These are phyloP conservation scores for Natator depressus DNA, from an alignment of 2,113 vertebrate species.

Conservation along the genomic window DNA sequence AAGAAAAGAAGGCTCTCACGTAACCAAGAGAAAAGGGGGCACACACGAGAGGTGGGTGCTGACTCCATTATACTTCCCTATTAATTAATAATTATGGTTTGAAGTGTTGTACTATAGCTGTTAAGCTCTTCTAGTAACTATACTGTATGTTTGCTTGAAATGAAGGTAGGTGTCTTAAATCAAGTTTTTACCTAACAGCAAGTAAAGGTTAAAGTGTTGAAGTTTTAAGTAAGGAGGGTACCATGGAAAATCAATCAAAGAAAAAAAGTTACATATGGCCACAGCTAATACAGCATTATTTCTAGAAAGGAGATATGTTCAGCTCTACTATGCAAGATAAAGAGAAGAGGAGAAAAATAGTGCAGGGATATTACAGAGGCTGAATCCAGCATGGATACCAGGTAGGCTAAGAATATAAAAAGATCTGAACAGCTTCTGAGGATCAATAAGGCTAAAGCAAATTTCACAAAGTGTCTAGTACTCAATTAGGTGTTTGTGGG, in stretches of 20 bases:
- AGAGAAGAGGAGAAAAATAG: background rate
- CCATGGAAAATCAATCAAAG: background rate
- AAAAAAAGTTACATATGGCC: background rate
- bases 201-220: background rate
- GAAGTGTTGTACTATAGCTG: background rate
- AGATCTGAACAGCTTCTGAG: background rate
- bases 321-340: background rate
- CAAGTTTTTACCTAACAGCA: background rate
- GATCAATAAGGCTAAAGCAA: background rate
- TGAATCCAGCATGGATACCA: background rate
- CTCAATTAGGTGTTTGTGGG: background rate
- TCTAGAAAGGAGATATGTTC: too few relatives aligned
- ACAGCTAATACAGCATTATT: background rate
- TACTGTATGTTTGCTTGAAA: background rate
- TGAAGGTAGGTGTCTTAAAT: background rate
- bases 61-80: background rate
- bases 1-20: too few relatives aligned
- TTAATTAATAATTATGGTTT: background rate
- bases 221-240: background rate
- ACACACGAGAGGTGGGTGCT: too few relatives aligned
- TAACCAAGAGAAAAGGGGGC: too few relatives aligned
- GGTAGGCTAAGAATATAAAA: background rate
- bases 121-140: background rate
- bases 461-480: background rate
- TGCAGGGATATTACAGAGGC: background rate